phyloP scores from a whole-genome alignment of 2,113 vertebrate species.

The Mugil cephalus region DNA sequence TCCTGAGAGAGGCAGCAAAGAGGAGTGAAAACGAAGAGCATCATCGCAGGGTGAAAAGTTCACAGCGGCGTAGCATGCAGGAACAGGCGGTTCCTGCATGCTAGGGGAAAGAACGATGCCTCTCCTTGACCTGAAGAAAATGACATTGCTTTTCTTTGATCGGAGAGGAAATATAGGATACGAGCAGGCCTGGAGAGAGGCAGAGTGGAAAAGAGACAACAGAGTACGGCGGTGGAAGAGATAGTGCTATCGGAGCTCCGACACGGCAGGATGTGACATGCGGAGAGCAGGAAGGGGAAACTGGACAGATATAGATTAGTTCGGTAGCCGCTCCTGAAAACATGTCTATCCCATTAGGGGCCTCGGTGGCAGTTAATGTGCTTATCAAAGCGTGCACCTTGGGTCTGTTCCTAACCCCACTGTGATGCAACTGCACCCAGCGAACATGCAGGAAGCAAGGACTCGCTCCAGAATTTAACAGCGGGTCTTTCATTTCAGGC shows the following conservation, averaged over 20 bases:
- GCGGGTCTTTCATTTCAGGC: neutral
- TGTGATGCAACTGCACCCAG: neutral
- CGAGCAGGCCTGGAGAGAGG: conserved; percentile 19
- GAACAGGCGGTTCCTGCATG: conserved; percentile 35
- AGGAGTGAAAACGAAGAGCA: conserved; percentile 53
- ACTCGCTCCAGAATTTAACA: neutral
- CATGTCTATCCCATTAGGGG: conserved; percentile 61
- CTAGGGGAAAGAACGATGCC: conserved; percentile 10
- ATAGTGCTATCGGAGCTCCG: conserved; percentile 64
- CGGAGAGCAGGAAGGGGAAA: conserved; percentile 76
- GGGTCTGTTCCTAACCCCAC: conserved; percentile 18
- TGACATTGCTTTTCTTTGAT: conserved; percentile 44
- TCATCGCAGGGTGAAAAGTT: conserved; percentile 69
- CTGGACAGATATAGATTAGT: conserved; percentile 77
- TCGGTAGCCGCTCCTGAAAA: conserved; percentile 61
- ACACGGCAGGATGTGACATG: conserved; percentile 77
- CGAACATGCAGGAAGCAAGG: neutral
- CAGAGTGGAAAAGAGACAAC: conserved; percentile 4
- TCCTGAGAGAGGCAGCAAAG: conserved; percentile 43
- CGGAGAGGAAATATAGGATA: conserved; percentile 37
- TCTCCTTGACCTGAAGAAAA: conserved; percentile 30
- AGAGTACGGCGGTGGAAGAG: conserved; percentile 32
- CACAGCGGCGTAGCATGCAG: conserved; percentile 27
- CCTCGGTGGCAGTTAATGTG: conserved; percentile 52
- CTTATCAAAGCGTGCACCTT: conserved; percentile 69